Conservation (phyloP, 2,888 invertebrate genomes). For the Caenorhabditis japonica region DNA sequence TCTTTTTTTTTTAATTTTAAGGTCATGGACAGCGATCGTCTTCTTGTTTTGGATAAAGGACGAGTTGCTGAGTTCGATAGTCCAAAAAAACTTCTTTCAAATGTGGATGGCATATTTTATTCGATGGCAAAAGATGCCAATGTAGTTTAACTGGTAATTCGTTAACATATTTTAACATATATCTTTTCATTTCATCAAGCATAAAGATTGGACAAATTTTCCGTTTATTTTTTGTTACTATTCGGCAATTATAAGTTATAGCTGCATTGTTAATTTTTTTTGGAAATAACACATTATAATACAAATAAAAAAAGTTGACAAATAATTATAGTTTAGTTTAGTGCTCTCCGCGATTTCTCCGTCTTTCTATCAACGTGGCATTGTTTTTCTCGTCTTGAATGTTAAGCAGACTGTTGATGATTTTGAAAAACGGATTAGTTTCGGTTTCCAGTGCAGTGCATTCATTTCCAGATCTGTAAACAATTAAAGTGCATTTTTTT, state of each 20-base stretch:
- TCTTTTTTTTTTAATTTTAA: conserved; percentile 15
- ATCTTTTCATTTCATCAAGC: conserved; percentile 8
- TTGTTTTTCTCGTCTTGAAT: conserved; percentile 59
- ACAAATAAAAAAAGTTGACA: too few relatives aligned
- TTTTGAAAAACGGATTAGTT: conserved; percentile 67
- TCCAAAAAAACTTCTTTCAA: conserved; percentile 58
- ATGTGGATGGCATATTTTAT: conserved; percentile 61
- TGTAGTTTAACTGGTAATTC: conserved; percentile 13
- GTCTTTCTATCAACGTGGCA: conserved; percentile 41
- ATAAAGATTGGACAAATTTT: conserved; percentile 19
- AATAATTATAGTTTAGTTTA: conserved; percentile 24
- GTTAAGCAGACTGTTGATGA: conserved; percentile 55
- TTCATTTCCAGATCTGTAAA: conserved; percentile 56
- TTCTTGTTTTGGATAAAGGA: conserved; percentile 65
- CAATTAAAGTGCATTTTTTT: not conserved
- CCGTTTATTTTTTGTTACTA: too few relatives aligned
- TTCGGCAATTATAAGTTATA: too few relatives aligned
- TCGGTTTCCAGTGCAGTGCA: conserved; percentile 68
- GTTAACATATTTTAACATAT: too few relatives aligned
- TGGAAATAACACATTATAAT: conserved; percentile 7
- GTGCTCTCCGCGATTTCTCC: conserved; percentile 55
- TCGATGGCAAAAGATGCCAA: conserved; percentile 65
- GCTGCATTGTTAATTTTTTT: too few relatives aligned
- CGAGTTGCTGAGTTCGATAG: conserved; percentile 65
- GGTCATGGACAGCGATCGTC: conserved; percentile 65